These are phyloP conservation scores for Lasioglossum leucozonium DNA, from an alignment of 2,888 invertebrate species.

Conservation along the genomic window DNA sequence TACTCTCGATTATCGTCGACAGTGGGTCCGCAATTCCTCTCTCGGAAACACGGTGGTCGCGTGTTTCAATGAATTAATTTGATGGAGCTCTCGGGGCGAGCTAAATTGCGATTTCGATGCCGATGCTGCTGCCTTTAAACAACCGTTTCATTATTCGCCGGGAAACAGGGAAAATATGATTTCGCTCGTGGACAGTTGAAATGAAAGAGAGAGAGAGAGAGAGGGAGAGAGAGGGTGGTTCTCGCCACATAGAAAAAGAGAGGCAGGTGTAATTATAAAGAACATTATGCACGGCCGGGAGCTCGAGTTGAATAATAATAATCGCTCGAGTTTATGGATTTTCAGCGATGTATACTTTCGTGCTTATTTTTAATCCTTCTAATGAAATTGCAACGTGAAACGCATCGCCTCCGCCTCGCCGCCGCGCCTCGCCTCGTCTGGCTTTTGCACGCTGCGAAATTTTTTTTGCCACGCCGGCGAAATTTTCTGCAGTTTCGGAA, in stretches of 20 bases:
- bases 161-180: conserved; percentile 44
- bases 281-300: conserved; percentile 9
- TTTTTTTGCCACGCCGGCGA: neutral
- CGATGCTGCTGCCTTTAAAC: conserved; percentile 41
- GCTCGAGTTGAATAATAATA: neutral
- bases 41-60: conserved; percentile 46
- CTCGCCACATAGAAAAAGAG: neutral
- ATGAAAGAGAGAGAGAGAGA: neutral
- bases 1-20: conserved; percentile 33
- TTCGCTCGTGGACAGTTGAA: conserved; percentile 9
- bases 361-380: neutral
- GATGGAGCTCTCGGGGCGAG: conserved; percentile 53
- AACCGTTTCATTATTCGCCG: conserved; percentile 54
- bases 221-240: neutral
- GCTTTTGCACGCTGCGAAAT: neutral
- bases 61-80: conserved; percentile 61
- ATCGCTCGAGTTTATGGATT: conserved; percentile 4
- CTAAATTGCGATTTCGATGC: conserved; percentile 59
- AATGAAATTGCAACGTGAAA: conserved; percentile 2
- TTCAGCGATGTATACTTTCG: neutral
- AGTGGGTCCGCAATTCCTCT: conserved; percentile 61
- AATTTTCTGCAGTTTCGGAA: neutral
- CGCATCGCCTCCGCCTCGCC: neutral
- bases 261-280: conserved; percentile 24
- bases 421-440: neutral